Evolutionary conservation across 2,797 vertebrate species (phyloP).

Genomic region (Caiman crocodilus): DNA sequence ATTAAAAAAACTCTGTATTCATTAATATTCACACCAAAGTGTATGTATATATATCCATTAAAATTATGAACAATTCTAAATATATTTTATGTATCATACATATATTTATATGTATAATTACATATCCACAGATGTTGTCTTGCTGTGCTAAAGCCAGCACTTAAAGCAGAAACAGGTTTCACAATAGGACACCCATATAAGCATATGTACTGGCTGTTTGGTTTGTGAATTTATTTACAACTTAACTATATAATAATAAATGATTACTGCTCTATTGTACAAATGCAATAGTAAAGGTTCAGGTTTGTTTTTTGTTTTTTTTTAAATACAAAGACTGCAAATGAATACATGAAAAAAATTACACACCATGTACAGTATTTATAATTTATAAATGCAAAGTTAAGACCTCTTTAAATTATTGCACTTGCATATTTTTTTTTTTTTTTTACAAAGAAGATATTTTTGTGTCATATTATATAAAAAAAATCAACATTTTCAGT

Average conservation of each 20-base stretch:
- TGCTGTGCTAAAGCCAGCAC: slow-evolving; percentile 76
- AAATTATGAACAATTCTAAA: slow-evolving; percentile 86
- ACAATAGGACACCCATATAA: slow-evolving; percentile 73
- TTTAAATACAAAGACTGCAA: slow-evolving; percentile 87
- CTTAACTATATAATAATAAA: slow-evolving; percentile 77
- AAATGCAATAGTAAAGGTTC: slow-evolving; percentile 80
- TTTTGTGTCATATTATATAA: slow-evolving; percentile 67
- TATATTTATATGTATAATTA: slow-evolving; percentile 85
- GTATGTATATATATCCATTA: slow-evolving; percentile 77
- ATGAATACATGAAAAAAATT: slow-evolving; percentile 86
- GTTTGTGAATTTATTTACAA: slow-evolving; percentile 84
- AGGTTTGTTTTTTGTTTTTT: slow-evolving; percentile 71
- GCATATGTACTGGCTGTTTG: slow-evolving; percentile 74
- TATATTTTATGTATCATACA: slow-evolving; percentile 86
- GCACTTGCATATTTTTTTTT: slow-evolving; percentile 83
- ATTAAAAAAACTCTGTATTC: slow-evolving; percentile 86
- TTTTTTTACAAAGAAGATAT: slow-evolving; percentile 79
- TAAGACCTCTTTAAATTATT: slow-evolving; percentile 87
- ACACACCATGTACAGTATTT: slow-evolving; percentile 88
- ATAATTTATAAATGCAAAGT: slow-evolving; percentile 88
- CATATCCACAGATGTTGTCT: slow-evolving; percentile 82
- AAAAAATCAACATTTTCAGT: slow-evolving; percentile 73
- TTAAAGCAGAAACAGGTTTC: slow-evolving; percentile 74
- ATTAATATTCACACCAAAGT: slow-evolving; percentile 84
- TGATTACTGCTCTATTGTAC: slow-evolving; percentile 79